A percentile compares a stretch with the other conserved stretches of the same genome.
Conservation (phyloP, 2,888 invertebrate genomes). For the Oxystoma pomonae region DNA sequence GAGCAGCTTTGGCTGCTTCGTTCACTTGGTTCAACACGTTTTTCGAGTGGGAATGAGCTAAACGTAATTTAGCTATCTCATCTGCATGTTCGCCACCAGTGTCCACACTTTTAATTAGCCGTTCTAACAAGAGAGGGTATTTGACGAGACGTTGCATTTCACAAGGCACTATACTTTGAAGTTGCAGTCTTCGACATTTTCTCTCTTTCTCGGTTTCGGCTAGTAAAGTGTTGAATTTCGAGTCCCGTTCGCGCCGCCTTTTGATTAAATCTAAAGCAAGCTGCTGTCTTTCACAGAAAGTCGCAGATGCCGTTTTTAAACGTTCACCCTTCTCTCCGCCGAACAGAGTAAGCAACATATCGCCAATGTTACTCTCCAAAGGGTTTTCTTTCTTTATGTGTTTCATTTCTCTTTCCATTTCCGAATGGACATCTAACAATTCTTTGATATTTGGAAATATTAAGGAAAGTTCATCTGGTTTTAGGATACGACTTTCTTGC, state of each 20-base stretch:
- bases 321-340: slow-evolving; percentile 61
- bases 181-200: slow-evolving; percentile 75
- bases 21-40: slow-evolving; percentile 79
- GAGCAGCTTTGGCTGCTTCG: slow-evolving; percentile 77
- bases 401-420: slow-evolving; percentile 71
- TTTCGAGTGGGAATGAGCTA: slow-evolving; percentile 72
- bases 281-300: slow-evolving; percentile 85
- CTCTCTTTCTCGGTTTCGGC: slow-evolving; percentile 75
- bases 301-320: slow-evolving; percentile 61
- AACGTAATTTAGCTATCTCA: slow-evolving; percentile 58
- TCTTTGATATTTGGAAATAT: slow-evolving; percentile 84
- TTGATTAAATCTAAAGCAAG: slow-evolving; percentile 78
- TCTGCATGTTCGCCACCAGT: slow-evolving; percentile 40
- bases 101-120: slow-evolving; percentile 41
- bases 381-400: slow-evolving; percentile 63
- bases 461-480: slow-evolving; percentile 68
- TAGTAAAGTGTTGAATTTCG: slow-evolving; percentile 74
- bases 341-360: slow-evolving; percentile 74
- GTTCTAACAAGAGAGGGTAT: slow-evolving; percentile 81
- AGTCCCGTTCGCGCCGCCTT: slow-evolving; percentile 72
- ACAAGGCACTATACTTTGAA: slow-evolving; percentile 82
- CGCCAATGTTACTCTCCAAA: slow-evolving; percentile 70
- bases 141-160: slow-evolving; percentile 83
- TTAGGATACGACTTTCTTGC: slow-evolving; percentile 61
- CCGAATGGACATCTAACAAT: slow-evolving; percentile 70